Conservation (phyloP, 2,113 vertebrate genomes). For the Neopipo cinnamomea region DNA sequence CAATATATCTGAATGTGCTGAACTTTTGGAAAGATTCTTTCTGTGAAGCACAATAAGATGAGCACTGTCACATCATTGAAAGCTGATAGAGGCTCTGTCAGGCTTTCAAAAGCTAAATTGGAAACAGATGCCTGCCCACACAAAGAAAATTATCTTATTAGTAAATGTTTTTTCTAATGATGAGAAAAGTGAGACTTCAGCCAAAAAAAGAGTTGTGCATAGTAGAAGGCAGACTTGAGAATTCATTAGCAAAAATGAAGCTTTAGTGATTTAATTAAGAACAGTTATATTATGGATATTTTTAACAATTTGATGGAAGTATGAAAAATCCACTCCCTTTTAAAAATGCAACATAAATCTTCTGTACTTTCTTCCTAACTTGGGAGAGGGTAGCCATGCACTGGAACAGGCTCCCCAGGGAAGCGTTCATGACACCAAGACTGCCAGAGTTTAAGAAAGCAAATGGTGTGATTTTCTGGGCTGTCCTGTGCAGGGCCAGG, state of each 20-base stretch:
- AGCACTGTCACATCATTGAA: not conserved
- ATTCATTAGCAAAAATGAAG: not conserved
- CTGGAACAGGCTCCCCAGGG: not conserved
- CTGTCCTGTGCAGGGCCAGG: not conserved
- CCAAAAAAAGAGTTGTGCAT: not conserved
- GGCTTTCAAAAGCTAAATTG: slow-evolving; percentile 55
- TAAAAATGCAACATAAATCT: not conserved
- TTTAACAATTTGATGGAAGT: not conserved
- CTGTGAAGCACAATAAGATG: slow-evolving; percentile 2
- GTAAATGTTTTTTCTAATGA: slow-evolving; percentile 47
- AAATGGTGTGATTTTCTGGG: not conserved
- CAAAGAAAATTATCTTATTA: slow-evolving; percentile 57
- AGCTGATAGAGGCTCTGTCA: slow-evolving; percentile 18
- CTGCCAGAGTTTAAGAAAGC: not conserved
- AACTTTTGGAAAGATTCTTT: slow-evolving; percentile 10
- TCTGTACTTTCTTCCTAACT: not conserved
- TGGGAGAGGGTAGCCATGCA: not conserved
- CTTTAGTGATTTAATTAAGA: not conserved
- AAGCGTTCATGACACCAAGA: not conserved
- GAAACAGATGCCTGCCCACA: slow-evolving; percentile 56
- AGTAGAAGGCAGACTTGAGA: not conserved
- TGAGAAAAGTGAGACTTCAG: slow-evolving; percentile 18
- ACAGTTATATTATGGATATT: not conserved
- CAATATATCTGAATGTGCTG: slow-evolving; percentile 2
- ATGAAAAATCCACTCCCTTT: not conserved